These are phyloP conservation scores for Drosophila nigromelanica DNA, from an alignment of 1,140 invertebrate genomes.

Conservation along the genomic window DNA sequence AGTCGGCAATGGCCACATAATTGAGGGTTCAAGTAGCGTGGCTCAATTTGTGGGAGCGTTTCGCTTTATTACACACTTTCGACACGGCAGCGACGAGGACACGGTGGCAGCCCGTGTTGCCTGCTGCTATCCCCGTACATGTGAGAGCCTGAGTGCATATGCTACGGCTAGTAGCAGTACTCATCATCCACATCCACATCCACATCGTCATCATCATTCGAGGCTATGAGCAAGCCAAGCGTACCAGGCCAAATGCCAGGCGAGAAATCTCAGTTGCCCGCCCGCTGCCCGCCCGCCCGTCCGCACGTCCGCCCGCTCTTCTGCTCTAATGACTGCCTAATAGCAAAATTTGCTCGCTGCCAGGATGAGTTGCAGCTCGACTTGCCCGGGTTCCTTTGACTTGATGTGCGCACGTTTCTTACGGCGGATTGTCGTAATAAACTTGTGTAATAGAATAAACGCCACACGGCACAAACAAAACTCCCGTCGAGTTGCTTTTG, in stretches of 20 bases:
- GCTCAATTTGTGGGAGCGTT: constrained; percentile 76
- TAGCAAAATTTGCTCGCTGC: constrained; percentile 72
- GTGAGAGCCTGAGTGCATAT: constrained; percentile 17
- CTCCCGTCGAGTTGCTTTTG: constrained; percentile 52
- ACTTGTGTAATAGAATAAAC: constrained; percentile 82
- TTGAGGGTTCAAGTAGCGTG: constrained; percentile 79
- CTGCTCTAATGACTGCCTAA: constrained; percentile 78
- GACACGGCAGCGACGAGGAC: constrained; percentile 59
- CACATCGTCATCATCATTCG: constrained; percentile 13
- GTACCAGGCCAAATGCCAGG: constrained; percentile 21
- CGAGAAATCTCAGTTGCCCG: constrained; percentile 13
- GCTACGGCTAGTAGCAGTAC: constrained; percentile 21
- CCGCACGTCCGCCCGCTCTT: constrained; percentile 54
- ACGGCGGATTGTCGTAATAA: constrained; percentile 71
- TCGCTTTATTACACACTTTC: constrained; percentile 80
- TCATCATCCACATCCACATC: constrained; percentile 14
- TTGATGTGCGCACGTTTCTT: constrained; percentile 70
- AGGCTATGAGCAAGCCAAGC: constrained; percentile 57
- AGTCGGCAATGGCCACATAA: constrained; percentile 71
- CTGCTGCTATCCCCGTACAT: constrained; percentile 2
- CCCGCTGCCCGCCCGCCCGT: neutral
- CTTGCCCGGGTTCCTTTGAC: constrained; percentile 53
- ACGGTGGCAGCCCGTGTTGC: constrained; percentile 16
- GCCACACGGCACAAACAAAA: constrained; percentile 69
- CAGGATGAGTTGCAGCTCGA: constrained; percentile 18